phyloP scores from a whole-genome alignment of 1,140 invertebrate genomes.

The Trichonephila clavipes region DNA sequence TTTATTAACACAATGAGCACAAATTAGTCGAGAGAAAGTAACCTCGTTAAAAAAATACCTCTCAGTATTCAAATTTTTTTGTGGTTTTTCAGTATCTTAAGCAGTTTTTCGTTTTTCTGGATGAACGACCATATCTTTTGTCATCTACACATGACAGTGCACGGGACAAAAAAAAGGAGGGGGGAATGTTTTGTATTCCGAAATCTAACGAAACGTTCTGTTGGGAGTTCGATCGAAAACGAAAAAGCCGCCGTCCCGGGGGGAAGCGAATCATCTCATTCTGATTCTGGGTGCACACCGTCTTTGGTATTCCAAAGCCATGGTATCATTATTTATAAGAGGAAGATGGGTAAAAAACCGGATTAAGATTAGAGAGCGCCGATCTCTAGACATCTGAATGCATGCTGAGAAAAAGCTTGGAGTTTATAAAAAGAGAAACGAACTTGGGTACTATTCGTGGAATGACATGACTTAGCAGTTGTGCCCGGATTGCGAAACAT shows the following conservation, averaged over 20 bases:
- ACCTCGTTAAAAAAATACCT: too few species aligned
- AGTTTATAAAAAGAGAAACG: conserved; percentile 28
- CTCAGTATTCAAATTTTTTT: too few species aligned
- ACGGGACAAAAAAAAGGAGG: too few species aligned
- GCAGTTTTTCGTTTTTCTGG: too few species aligned
- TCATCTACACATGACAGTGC: too few species aligned
- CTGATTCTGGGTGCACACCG: conserved; percentile 26
- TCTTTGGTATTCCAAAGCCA: conserved; percentile 41
- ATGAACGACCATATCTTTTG: too few species aligned
- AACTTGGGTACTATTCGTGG: background rate
- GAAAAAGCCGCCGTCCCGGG: background rate
- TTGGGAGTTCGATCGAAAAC: background rate
- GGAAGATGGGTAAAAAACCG: conserved; percentile 62
- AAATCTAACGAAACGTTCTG: too few species aligned
- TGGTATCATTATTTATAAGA: conserved; percentile 46
- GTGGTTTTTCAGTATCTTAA: too few species aligned
- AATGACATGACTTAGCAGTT: background rate
- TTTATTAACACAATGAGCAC: too few species aligned
- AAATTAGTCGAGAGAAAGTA: too few species aligned
- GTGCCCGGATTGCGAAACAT: conserved; percentile 23
- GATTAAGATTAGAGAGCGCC: conserved; percentile 64
- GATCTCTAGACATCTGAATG: conserved; percentile 1
- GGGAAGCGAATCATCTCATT: conserved; percentile 6
- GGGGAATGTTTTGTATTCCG: too few species aligned
- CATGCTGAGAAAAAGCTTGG: conserved; percentile 37